Base-by-base conservation (phyloP, 1,140 invertebrate species). In the Drosophila neocordata region DNA sequence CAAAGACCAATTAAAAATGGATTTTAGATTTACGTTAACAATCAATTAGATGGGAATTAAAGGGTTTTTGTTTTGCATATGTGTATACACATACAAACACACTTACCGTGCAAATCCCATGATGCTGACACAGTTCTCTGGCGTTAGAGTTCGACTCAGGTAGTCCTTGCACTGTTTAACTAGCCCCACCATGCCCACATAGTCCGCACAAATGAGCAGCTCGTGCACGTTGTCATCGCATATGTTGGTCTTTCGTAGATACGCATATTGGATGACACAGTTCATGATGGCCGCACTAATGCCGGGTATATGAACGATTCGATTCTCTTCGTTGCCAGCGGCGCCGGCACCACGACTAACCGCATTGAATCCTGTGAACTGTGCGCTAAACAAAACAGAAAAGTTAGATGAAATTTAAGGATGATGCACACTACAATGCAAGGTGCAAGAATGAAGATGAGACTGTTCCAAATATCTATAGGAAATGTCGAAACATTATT, bases 101-200 rank as follows among this genome's bases (percentile, higher is more conserved):
- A 62, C 69, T 68, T 75, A 94, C 89, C 94, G 93, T 0, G 97
- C 96, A 91, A 98, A 98, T 71, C 94, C 94, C 92, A 96, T 94
- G 34, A 97, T 95, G 13, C 95, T 95, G 44, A 98, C 95, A 85
- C 96, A 97, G 88, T 97, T 98, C 65, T 94, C 94, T 0, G 95
- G 93, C 2, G 92, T 94, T 8, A 98, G 92, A 8, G 92, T 92
- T 69, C 93, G 92, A 15, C 93, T 92, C 0, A 98, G 92, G 88
- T 95, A 97, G 41, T 96, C 93, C 70, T 95, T 95, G 87, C 97
- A 98, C 0, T 95, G 92, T 59, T 96, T 94, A 9, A 96, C 92
- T 2, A 97, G 94, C 0, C 95, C 95, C 12, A 95, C 90, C 38
- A 98, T 95, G 58, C 95, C 94, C 22, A 98, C 94, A 88, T 97